Percentiles rank a stretch among this genome's conserved stretches.
Evolutionary conservation across 2,888 invertebrate genomes (phyloP).

Genomic region (Ophraella communa): DNA sequence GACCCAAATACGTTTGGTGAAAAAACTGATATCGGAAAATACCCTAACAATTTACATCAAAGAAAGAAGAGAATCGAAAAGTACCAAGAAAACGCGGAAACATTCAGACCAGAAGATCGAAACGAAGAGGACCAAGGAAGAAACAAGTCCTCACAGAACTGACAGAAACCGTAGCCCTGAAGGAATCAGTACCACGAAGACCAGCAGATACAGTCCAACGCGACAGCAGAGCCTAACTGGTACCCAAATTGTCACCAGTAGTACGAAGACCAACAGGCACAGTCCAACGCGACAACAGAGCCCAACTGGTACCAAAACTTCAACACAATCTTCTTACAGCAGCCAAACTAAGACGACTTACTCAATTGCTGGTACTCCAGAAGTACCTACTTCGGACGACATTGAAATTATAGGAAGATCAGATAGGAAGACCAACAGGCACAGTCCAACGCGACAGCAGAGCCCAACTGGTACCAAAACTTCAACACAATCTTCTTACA

Average conservation of each 20-base stretch:
- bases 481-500: neutral
- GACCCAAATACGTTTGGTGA: conserved; percentile 76
- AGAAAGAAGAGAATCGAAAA: conserved; percentile 35
- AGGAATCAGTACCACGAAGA: neutral
- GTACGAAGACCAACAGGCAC: no score
- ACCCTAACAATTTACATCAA: conserved; percentile 46
- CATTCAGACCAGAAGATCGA: neutral
- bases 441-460: no score
- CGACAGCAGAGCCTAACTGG: no score
- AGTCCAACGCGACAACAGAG: neutral
- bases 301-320: neutral
- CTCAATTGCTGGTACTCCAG: neutral
- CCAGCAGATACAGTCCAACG: neutral
- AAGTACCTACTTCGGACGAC: neutral
- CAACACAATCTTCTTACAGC: neutral
- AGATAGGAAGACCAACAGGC: no score
- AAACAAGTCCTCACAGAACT: conserved; percentile 3
- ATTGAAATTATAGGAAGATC: conserved; percentile 23
- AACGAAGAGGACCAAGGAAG: neutral
- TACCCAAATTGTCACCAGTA: no score
- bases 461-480: no score
- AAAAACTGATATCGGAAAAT: conserved; percentile 63
- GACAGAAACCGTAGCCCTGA: neutral
- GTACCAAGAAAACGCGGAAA: conserved; percentile 6
- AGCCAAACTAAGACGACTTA: neutral